Evolutionary conservation across 2,797 vertebrate species (phyloP).

Genomic region (Microtus californicus): DNA sequence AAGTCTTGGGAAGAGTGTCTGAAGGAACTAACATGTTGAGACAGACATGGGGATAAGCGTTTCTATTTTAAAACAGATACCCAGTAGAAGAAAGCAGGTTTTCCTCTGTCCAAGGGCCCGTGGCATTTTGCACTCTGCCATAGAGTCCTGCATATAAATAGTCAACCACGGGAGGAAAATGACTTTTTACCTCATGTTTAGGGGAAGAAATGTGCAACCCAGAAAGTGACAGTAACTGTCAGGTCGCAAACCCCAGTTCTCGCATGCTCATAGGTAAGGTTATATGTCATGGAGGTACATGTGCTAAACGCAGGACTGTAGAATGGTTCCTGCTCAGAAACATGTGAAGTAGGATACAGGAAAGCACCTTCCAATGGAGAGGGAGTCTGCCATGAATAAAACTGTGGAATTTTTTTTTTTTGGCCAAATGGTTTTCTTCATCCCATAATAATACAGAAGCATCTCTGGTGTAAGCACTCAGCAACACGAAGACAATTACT

Average conservation of each 20-base stretch:
- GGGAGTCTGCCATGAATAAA: not conserved
- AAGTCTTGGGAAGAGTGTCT: slow-evolving; percentile 55
- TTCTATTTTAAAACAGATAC: slow-evolving; percentile 76
- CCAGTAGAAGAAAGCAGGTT: slow-evolving; percentile 46
- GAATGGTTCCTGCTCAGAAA: not conserved
- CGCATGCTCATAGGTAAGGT: not conserved
- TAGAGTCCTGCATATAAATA: slow-evolving; percentile 34
- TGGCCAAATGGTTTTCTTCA: not conserved
- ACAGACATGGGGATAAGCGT: slow-evolving; percentile 57
- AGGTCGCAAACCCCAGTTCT: not conserved
- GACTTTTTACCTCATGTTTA: not conserved
- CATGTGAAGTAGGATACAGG: not conserved
- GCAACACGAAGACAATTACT: not conserved
- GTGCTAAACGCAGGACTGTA: not conserved
- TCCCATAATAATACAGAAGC: not conserved
- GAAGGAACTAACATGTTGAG: slow-evolving; percentile 76
- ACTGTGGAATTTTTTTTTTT: not conserved
- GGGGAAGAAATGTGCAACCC: not conserved
- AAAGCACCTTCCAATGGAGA: not conserved
- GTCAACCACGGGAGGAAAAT: not conserved
- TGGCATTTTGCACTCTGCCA: slow-evolving; percentile 52
- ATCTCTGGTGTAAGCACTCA: not conserved
- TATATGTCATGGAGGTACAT: not conserved
- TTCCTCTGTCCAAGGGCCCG: slow-evolving; percentile 24
- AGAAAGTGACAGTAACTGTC: not conserved